A percentile compares a stretch with the other conserved stretches of the same genome.
Evolutionary conservation across 2,113 vertebrate genomes (phyloP).

Genomic region (Macrotus californicus): DNA sequence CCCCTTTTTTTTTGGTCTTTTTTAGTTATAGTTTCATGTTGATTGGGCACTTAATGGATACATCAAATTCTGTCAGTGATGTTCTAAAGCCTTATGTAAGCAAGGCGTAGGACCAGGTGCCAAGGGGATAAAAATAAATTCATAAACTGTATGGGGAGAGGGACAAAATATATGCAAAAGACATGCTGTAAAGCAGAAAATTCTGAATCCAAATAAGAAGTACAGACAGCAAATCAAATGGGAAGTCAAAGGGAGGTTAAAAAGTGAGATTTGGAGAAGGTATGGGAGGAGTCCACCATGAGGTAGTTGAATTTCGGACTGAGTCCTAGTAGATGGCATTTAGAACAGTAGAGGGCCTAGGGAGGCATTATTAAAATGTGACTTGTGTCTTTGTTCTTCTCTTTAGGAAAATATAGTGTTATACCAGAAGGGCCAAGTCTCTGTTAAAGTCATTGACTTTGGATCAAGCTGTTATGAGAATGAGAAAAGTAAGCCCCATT

Average conservation of each 20-base stretch:
- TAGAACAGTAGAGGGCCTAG: not conserved
- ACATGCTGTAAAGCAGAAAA: not conserved
- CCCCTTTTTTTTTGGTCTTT: not conserved
- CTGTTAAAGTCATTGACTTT: constrained; percentile 97
- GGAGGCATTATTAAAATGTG: not conserved
- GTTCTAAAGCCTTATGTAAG: not conserved
- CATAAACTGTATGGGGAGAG: not conserved
- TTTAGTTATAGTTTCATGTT: not conserved
- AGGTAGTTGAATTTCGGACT: not conserved
- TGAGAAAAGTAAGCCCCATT: constrained; percentile 85
- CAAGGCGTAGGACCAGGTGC: not conserved
- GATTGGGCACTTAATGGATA: not conserved
- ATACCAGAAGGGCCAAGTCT: constrained; percentile 88
- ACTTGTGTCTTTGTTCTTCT: not conserved
- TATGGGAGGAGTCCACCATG: not conserved
- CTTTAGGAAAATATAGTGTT: constrained; percentile 93
- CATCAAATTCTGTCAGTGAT: not conserved
- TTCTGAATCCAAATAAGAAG: not conserved
- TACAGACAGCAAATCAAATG: not conserved
- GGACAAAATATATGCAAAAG: not conserved
- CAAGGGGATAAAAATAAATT: not conserved
- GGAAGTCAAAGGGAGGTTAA: not conserved
- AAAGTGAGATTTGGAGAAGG: not conserved
- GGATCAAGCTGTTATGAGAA: constrained; percentile 96
- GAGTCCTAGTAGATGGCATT: not conserved